Conservation (phyloP, 2,888 invertebrate species). For the Xanthia icteritia region DNA sequence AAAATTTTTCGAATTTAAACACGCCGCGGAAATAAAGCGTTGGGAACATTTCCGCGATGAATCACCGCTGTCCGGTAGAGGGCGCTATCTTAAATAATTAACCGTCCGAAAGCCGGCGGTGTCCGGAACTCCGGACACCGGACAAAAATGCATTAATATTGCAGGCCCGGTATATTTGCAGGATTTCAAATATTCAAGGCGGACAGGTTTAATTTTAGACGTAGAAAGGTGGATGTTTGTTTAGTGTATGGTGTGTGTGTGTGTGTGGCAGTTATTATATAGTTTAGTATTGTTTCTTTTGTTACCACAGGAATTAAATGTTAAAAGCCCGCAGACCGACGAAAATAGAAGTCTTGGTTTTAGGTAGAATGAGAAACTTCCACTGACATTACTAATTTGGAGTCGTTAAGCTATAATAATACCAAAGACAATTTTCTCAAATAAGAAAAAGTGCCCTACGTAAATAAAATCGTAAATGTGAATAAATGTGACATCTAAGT, state of each 20-base stretch:
- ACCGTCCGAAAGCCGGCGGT: conserved; percentile 46
- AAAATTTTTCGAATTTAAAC: conserved; percentile 28
- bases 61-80: conserved; percentile 59
- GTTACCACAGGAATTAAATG: not conserved
- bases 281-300: not conserved
- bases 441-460: too few relatives aligned
- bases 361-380: not conserved
- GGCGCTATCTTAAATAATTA: conserved; percentile 68
- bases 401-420: not conserved
- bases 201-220: conserved; percentile 22
- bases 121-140: conserved; percentile 37
- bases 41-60: conserved; percentile 58
- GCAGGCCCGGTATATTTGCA: conserved; percentile 49
- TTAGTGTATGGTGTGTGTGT: not conserved
- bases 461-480: not conserved
- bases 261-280: conserved; percentile 4
- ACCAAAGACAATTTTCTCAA: not conserved
- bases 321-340: not conserved
- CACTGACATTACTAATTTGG: not conserved
- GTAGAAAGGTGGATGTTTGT: conserved; percentile 11
- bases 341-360: not conserved
- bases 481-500: not conserved
- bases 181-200: conserved; percentile 45
- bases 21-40: conserved; percentile 41
- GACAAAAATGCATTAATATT: conserved; percentile 68